Evolutionary conservation across 2,797 vertebrate genomes (phyloP).

Genomic region (Rhincodon typus): DNA sequence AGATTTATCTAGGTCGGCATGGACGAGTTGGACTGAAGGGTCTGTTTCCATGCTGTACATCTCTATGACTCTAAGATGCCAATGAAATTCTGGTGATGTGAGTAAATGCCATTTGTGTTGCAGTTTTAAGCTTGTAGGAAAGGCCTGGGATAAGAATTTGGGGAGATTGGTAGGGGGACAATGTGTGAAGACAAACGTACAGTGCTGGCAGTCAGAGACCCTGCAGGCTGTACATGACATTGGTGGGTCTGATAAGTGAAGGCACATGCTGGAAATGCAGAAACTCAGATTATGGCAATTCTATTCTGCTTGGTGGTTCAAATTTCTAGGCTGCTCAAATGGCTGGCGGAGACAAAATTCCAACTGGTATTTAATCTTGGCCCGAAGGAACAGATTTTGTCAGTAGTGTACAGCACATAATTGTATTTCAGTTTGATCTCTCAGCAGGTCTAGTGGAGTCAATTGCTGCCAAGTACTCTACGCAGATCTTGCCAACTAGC

Average conservation of each 20-base stretch:
- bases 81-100: not conserved
- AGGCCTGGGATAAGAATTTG: not conserved
- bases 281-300: not conserved
- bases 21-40: too few species aligned
- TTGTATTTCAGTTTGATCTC: not conserved
- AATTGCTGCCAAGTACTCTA: not conserved
- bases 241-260: not conserved
- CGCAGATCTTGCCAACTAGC: not conserved
- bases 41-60: too few species aligned
- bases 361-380: not conserved
- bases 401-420: not conserved
- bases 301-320: not conserved
- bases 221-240: not conserved
- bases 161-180: not conserved
- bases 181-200: not conserved
- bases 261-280: not conserved
- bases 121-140: not conserved
- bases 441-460: not conserved
- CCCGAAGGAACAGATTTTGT: not conserved
- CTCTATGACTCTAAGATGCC: not conserved
- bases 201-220: not conserved
- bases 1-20: too few species aligned
- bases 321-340: not conserved
- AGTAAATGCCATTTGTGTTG: not conserved
- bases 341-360: not conserved